Conservation (phyloP, 2,888 invertebrate species). For the Zonitis immaculata region DNA sequence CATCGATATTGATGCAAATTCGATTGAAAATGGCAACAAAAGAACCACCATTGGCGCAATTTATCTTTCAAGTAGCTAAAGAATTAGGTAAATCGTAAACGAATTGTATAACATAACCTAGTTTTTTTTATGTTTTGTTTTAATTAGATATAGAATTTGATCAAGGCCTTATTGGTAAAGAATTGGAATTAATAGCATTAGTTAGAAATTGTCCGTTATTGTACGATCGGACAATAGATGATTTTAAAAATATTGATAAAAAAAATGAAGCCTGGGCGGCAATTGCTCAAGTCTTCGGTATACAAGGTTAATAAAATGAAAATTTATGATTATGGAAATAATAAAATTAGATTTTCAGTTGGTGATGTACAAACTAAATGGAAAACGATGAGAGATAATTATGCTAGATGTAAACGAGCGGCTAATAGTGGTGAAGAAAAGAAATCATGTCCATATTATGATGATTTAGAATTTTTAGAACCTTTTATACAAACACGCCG, state of each 20-base stretch:
- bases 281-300: conserved; percentile 26
- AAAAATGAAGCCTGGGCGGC: conserved; percentile 29
- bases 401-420: background rate
- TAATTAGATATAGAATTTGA: conserved; percentile 25
- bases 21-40: background rate
- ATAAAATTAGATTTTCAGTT: too few relatives aligned
- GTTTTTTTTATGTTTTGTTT: background rate
- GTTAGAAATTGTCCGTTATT: conserved; percentile 29
- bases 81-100: background rate
- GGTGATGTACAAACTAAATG: conserved; percentile 25
- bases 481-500: conserved; percentile 20
- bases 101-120: background rate
- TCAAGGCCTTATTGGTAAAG: conserved; percentile 28
- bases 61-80: background rate
- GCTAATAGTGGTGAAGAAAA: background rate
- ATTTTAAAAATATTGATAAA: conserved; percentile 28
- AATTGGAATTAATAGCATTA: conserved; percentile 30
- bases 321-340: too few relatives aligned
- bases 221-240: conserved; percentile 25
- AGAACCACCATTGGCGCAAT: background rate
- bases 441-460: conserved; percentile 25
- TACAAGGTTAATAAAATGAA: conserved; percentile 23
- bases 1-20: background rate
- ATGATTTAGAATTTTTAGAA: conserved; percentile 30
- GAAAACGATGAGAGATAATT: conserved; percentile 25